A percentile compares a stretch with the other conserved stretches of the same genome.
Evolutionary conservation across 2,888 invertebrate species (phyloP).

Genomic region (Galeruca laticollis): DNA sequence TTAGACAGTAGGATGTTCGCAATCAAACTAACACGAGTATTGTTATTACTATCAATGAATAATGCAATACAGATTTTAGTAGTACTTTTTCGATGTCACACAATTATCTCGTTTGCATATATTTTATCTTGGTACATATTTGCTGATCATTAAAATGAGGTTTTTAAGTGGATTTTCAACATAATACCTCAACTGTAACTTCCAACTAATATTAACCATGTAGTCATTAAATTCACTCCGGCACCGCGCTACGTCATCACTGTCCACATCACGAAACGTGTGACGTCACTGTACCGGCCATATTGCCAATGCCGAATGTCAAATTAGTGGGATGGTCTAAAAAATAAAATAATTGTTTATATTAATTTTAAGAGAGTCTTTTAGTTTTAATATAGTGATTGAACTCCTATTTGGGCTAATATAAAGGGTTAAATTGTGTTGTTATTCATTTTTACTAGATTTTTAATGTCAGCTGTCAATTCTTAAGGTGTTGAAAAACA

Average conservation of each 20-base stretch:
- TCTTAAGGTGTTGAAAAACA: conserved; percentile 56
- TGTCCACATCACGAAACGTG: conserved; percentile 28
- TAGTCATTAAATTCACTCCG: background rate
- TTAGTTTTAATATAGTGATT: conserved; percentile 13
- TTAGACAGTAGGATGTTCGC: background rate
- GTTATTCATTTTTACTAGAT: conserved; percentile 17
- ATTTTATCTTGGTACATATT: conserved; percentile 9
- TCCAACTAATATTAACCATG: background rate
- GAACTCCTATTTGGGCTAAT: conserved; percentile 31
- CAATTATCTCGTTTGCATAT: conserved; percentile 14
- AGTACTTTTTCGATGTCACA: conserved; percentile 5
- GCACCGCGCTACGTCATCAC: conserved; percentile 23
- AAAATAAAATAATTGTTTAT: conserved; percentile 51
- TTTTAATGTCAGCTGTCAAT: conserved; percentile 57
- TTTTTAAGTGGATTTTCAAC: conserved; percentile 3
- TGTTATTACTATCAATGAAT: background rate
- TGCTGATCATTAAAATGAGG: conserved; percentile 1
- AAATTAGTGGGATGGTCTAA: conserved; percentile 59
- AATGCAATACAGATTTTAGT: background rate
- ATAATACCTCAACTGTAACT: background rate
- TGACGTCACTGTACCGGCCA: conserved; percentile 56
- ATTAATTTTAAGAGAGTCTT: conserved; percentile 32
- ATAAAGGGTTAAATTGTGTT: conserved; percentile 26
- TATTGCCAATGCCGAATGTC: conserved; percentile 61
- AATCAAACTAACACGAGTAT: background rate